Percentiles rank a stretch among this genome's conserved stretches.
Evolutionary conservation across 2,113 vertebrate species (phyloP).

Genomic region (Halcyon senegalensis): DNA sequence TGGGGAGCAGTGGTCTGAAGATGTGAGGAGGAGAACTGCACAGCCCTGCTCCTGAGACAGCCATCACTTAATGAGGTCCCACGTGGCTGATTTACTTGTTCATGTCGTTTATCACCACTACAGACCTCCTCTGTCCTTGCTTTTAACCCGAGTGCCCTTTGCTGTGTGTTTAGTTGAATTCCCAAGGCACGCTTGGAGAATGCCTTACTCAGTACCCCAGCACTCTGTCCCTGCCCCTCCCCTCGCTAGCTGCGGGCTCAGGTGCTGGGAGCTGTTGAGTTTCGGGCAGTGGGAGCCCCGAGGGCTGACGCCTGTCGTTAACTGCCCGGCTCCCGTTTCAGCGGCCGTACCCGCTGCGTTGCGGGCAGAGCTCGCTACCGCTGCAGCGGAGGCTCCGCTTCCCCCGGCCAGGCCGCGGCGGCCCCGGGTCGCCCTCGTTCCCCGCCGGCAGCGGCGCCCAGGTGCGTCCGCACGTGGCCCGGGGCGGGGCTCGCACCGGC

Average conservation of each 20-base stretch:
- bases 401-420: neutral
- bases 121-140: fast-evolving
- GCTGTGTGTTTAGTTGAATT: fast-evolving
- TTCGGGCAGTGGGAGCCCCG: fast-evolving
- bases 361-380: neutral
- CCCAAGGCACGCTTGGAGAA: neutral
- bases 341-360: neutral
- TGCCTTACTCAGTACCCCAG: too few species aligned
- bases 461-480: neutral
- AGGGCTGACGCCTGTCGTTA: fast-evolving
- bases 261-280: fast-evolving
- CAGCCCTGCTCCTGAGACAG: fast-evolving
- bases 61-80: fast-evolving
- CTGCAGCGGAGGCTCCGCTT: neutral
- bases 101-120: fast-evolving
- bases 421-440: too few species aligned
- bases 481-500: neutral
- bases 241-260: fast-evolving
- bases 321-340: neutral
- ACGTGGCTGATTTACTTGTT: fast-evolving
- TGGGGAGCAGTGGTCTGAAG: fast-evolving
- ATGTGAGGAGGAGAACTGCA: fast-evolving
- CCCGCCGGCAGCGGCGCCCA: neutral
- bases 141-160: neutral
- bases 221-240: fast-evolving